A percentile compares a stretch with the other conserved stretches of the same genome.
phyloP scores from a whole-genome alignment of 2,888 invertebrate species.

The Acleris cristana region DNA sequence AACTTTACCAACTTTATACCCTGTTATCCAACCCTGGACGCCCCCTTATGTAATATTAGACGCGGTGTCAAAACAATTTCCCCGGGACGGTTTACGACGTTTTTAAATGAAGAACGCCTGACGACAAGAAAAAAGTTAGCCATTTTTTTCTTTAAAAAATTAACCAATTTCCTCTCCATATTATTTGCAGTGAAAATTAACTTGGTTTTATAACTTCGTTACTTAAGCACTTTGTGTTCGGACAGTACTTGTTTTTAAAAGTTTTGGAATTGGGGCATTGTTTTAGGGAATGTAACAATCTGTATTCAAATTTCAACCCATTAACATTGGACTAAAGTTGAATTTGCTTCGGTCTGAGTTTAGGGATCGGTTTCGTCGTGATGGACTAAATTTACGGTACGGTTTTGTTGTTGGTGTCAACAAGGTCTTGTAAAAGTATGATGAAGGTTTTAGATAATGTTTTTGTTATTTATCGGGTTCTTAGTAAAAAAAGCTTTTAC shows the following conservation, averaged over 20 bases:
- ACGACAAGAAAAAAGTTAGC: constrained; percentile 43
- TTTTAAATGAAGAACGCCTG: constrained; percentile 62
- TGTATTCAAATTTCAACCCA: neutral
- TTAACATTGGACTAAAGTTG: neutral
- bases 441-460: constrained; percentile 14
- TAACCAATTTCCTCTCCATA: constrained; percentile 21
- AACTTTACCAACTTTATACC: neutral
- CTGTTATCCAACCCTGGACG: constrained; percentile 25
- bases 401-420: constrained; percentile 4
- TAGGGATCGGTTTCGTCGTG: constrained; percentile 6
- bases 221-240: constrained; percentile 22
- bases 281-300: constrained; percentile 2
- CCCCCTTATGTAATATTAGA: constrained; percentile 55
- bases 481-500: no score
- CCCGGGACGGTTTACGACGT: constrained; percentile 60
- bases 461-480: neutral
- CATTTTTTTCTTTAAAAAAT: constrained; percentile 47
- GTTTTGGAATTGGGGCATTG: constrained; percentile 22
- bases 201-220: constrained; percentile 32
- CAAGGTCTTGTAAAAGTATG: constrained; percentile 3
- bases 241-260: constrained; percentile 28
- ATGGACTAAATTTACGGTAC: constrained; percentile 1
- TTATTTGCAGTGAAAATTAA: constrained; percentile 32
- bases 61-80: constrained; percentile 68
- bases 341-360: neutral